Evolutionary conservation across 2,888 invertebrate genomes (phyloP), one percentile per base, ranked within the genome.

Genomic region (Limenitis arthemis): DNA sequence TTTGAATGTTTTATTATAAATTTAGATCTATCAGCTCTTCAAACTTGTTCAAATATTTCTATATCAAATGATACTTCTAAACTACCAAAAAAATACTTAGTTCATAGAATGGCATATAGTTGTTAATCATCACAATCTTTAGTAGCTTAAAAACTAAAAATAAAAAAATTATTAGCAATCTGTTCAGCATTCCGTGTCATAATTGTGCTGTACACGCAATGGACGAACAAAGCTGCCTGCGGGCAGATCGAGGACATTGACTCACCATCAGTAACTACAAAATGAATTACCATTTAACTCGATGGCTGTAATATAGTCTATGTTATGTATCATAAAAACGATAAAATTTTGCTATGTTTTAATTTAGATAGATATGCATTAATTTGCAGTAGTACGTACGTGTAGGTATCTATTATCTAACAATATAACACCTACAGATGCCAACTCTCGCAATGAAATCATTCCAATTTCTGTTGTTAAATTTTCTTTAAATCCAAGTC

Each of bases 161-260:
- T 57, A 59, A 56, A 55, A 53, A 58, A 59, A 56, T 56, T 46
- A 37, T 58, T 61, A 62, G 61, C 62, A 60, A 64, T 62, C 61
- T 58, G 58, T 61, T 60, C 59, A 64, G 61, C 61, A 65, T 66
- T 62, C 63, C 63, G 60, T 62, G 62, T 67, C 63, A 67, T 66
- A 71, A 69, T 68, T 66, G 64, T 70, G 63, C 58, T 60, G 61
- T 62, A 66, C 70, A 69, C 70, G 69, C 67, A 65, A 67, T 56
- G 60, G 64, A 72, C 68, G 60, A 63, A 59, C 52, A 53, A 60
- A 61, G 56, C 56, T 58, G 55, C 30, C 59, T 56, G 57, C 53
- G 58, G 56, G 62, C 57, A 62, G 58, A 56, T 58, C 56, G 65
- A 62, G 67, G 63, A 60, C 67, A 58, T 68, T 69, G 69, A 72